Conservation (phyloP, 2,797 vertebrate genomes). For the Agapornis canus region DNA sequence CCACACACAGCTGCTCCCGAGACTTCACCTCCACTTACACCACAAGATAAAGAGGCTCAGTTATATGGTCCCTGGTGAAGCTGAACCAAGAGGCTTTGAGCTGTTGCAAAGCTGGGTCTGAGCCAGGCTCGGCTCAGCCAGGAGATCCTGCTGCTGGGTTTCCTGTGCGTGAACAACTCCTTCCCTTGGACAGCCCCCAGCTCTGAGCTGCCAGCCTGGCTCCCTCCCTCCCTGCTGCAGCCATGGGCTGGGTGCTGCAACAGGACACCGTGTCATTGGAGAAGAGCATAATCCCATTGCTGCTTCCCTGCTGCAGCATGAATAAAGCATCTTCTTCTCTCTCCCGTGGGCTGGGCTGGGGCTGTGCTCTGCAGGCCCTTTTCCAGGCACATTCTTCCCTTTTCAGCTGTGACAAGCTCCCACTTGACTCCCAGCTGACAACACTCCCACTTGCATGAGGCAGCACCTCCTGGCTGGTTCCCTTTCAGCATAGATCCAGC, state of each 20-base stretch:
- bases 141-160: conserved; percentile 36
- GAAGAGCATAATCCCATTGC: background rate
- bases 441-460: background rate
- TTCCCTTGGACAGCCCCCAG: conserved; percentile 42
- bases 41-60: background rate
- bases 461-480: conserved; percentile 17
- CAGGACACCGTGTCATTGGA: conserved; percentile 52
- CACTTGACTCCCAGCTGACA: conserved; percentile 28
- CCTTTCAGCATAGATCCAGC: background rate
- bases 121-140: background rate
- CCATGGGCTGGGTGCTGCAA: conserved; percentile 13
- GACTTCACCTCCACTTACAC: background rate
- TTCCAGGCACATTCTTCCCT: conserved; percentile 16
- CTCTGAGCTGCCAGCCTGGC: background rate
- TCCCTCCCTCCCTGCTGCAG: background rate
- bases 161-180: conserved; percentile 41
- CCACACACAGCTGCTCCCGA: background rate
- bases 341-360: background rate
- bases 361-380: background rate
- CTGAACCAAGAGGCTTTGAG: background rate
- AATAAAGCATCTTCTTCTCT: conserved; percentile 1
- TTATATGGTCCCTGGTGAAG: background rate
- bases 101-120: background rate
- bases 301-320: background rate
- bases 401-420: conserved; percentile 33